These are phyloP conservation scores for Xenentodon cancila DNA, from an alignment of 2,797 vertebrate genomes.

Conservation along the genomic window DNA sequence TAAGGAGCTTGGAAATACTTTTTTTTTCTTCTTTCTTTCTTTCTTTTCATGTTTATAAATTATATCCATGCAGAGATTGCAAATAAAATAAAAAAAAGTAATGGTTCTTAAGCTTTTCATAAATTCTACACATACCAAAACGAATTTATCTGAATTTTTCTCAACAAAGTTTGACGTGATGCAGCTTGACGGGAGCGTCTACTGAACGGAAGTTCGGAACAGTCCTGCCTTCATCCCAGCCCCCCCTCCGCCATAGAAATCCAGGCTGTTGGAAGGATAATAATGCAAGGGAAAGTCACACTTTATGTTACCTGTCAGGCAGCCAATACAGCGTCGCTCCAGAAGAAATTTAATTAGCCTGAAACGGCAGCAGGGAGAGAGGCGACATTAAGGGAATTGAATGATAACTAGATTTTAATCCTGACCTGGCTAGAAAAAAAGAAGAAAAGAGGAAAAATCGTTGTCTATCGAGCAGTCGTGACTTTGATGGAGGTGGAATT, in stretches of 20 bases:
- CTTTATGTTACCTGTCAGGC: slow-evolving; percentile 81
- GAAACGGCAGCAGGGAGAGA: slow-evolving; percentile 68
- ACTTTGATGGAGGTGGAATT: slow-evolving; percentile 77
- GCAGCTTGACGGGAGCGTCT: slow-evolving; percentile 42
- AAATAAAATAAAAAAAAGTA: slow-evolving; percentile 12
- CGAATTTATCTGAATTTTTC: slow-evolving; percentile 15
- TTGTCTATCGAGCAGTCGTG: slow-evolving; percentile 66
- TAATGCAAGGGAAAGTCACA: slow-evolving; percentile 68
- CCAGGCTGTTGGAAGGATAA: slow-evolving; percentile 64
- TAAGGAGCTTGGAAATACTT: slow-evolving; percentile 46
- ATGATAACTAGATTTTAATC: slow-evolving; percentile 78
- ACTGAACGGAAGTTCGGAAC: slow-evolving; percentile 34
- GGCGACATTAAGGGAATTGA: slow-evolving; percentile 75
- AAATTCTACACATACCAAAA: slow-evolving; percentile 2
- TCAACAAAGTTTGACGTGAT: slow-evolving; percentile 29
- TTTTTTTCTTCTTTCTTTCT: slow-evolving; percentile 5
- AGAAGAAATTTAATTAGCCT: slow-evolving; percentile 80
- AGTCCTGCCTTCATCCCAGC: slow-evolving; percentile 38
- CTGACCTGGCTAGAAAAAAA: slow-evolving; percentile 70
- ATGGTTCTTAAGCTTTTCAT: background rate
- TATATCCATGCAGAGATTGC: slow-evolving; percentile 18
- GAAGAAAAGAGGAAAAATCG: slow-evolving; percentile 61
- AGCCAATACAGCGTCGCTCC: slow-evolving; percentile 68
- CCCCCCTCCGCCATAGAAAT: slow-evolving; percentile 22
- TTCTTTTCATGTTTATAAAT: slow-evolving; percentile 14